Conservation (phyloP, 2,888 invertebrate species). For the Rotaria macrura region DNA sequence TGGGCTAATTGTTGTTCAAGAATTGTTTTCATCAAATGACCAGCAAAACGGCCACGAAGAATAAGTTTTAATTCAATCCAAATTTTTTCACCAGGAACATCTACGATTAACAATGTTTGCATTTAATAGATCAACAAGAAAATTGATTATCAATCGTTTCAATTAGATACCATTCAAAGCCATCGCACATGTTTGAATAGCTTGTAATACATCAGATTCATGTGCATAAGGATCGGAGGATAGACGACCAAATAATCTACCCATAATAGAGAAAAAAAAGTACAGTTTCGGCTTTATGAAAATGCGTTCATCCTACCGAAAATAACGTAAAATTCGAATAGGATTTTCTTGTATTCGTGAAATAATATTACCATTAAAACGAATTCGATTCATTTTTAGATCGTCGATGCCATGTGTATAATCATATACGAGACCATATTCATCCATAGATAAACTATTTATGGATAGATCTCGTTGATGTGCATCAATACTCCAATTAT, state of each 20-base stretch:
- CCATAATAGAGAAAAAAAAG: background rate
- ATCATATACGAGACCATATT: background rate
- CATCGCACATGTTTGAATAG: background rate
- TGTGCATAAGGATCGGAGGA: background rate
- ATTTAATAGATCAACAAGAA: too few species aligned
- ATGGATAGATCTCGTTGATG: background rate
- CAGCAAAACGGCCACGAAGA: constrained; percentile 24
- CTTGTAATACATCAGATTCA: background rate
- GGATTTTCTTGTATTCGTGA: background rate
- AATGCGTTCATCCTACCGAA: background rate
- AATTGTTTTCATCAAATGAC: constrained; percentile 23
- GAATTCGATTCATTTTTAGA: background rate
- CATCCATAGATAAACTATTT: background rate
- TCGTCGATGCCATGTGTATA: background rate
- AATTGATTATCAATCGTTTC: too few species aligned
- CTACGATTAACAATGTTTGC: too few species aligned
- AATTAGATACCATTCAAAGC: background rate
- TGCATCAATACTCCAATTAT: background rate
- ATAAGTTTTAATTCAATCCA: constrained; percentile 32
- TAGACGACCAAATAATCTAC: background rate
- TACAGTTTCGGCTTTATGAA: background rate
- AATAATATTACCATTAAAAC: background rate
- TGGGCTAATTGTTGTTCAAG: constrained; percentile 4
- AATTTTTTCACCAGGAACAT: constrained; percentile 32
- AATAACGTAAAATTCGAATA: background rate